Evolutionary conservation across 2,113 vertebrate genomes (phyloP), one percentile per base, ranked within the genome.

Genomic region (Cyprinodon brontotheroides): DNA sequence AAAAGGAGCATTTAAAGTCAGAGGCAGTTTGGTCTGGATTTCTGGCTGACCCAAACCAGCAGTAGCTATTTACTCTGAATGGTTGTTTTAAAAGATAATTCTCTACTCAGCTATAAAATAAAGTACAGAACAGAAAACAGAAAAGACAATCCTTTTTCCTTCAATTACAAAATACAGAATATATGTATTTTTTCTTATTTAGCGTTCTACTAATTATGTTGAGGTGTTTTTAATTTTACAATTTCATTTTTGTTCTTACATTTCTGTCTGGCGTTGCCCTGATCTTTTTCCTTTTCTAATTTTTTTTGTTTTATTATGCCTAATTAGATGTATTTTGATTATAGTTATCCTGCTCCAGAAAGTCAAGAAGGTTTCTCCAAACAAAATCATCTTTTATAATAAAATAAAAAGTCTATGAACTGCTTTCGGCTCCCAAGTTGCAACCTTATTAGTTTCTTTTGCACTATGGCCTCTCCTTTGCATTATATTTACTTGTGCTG

Each of bases 1-100:
- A 70, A 45, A 41, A 10, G 10, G 17, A 62, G 40, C 10, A 37
- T 75, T 73, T 40, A 69, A 53, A 60, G 57, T 72, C 59, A 39
- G 53, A 71, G 53, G 57, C 48, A 39, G 41, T 63, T 40, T 20
- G 61, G 11, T 6, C 29, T 17, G 15, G 48, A 17, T 29, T 53
- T 53, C 17, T 53, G 48, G 48, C 15, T 29, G 41, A 22, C 40
- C 64, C 20, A 9, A n/a, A 62, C 22, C 36, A 62, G 7, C 36
- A 38, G 11, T 38, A 53, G 15, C 48, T 17, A 15, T 17, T 53
- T 53, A 53, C 15, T 17, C 13, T 17, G 17, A 53, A 17, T 17
- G 17, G 15, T 53, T 53, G 48, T 53, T 53, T 53, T 17, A 20
- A 53, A 20, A 53, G 4, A 53, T 6, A 53, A 53, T 53, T 53